Evolutionary conservation across 1,140 invertebrate genomes (phyloP), one percentile per base, ranked within the genome.

Genomic region (Triops cancriformis): DNA sequence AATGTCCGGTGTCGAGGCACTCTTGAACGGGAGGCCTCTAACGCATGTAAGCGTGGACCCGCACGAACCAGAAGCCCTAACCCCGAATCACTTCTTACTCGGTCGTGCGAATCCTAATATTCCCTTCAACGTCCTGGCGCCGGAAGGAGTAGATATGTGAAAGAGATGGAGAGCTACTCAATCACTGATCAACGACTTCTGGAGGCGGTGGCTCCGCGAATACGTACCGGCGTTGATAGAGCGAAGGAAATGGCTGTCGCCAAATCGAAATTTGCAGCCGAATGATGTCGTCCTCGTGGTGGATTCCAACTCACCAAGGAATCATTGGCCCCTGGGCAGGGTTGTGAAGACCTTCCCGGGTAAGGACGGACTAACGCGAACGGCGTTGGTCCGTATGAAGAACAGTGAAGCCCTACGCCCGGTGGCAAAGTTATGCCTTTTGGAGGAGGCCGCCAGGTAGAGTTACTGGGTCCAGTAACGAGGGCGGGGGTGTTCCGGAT

Each of bases 41-140:
- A 80, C 79, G 1, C 43, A 78, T 23, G 79, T 80, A 18, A 73
- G 64, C 4, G 26, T 45, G 14, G 78, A 80, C 74, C 76, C 76
- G 6, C 14, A 3, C 10, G 80, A 80, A 28, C 28, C 51, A 28
- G 80, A 80, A 37, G n/a, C 31, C 0, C 74, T 79, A 12, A 80
- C 80, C 6, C 80, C 80, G 23, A 80, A 80, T 26, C 80, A 80
- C 73, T 79, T 80, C 26, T 28, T 80, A 6, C 26, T 77, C 73
- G 74, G 76, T 26, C 12, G 73, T 3, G 74, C 77, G 18, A 72
- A 14, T 73, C 73, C 51, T n/a, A 37, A 26, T 12, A 27, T 77
- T 9, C 28, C 51, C 9, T 10, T 31, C 1, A 72, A 78, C 4
- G n/a, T 51, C 14, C 75, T 79, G 14, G 10, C 7, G 1, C 77